Conservation (phyloP, 2,888 invertebrate genomes). For the Phengaris alcon region DNA sequence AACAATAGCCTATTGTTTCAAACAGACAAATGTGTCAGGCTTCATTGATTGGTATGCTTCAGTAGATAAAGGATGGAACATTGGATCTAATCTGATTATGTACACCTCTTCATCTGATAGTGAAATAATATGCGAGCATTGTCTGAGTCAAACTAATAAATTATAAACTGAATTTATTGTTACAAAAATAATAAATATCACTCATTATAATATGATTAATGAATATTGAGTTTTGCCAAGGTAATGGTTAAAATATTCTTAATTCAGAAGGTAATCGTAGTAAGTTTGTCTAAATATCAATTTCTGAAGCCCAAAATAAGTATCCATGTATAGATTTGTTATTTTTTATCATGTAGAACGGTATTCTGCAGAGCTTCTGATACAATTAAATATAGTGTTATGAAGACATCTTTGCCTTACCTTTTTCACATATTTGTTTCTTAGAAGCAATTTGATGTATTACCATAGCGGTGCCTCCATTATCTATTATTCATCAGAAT, state of each 20-base stretch:
- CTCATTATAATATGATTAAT: too few relatives aligned
- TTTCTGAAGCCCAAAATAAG: too few relatives aligned
- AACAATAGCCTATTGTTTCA: constrained; percentile 30
- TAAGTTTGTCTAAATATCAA: too few relatives aligned
- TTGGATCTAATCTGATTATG: constrained; percentile 1
- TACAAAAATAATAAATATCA: too few relatives aligned
- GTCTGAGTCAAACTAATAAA: not conserved
- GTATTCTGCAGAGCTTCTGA: not conserved
- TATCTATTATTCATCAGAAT: constrained; percentile 22
- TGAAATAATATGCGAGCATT: not conserved
- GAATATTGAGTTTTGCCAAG: too few relatives aligned
- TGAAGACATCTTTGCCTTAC: not conserved
- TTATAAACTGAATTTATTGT: not conserved
- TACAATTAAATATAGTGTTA: not conserved
- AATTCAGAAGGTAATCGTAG: too few relatives aligned
- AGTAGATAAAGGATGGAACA: constrained; percentile 22
- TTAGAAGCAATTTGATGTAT: constrained; percentile 2
- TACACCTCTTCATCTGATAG: constrained; percentile 9
- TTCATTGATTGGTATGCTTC: constrained; percentile 30
- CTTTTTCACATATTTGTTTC: not conserved
- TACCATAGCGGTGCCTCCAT: not conserved
- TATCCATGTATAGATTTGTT: too few relatives aligned
- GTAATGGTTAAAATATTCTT: too few relatives aligned
- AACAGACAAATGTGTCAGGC: constrained; percentile 22
- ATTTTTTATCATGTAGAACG: too few relatives aligned